phyloP scores from a whole-genome alignment of 2,888 invertebrate species.

The Drosophila heteroneura region DNA sequence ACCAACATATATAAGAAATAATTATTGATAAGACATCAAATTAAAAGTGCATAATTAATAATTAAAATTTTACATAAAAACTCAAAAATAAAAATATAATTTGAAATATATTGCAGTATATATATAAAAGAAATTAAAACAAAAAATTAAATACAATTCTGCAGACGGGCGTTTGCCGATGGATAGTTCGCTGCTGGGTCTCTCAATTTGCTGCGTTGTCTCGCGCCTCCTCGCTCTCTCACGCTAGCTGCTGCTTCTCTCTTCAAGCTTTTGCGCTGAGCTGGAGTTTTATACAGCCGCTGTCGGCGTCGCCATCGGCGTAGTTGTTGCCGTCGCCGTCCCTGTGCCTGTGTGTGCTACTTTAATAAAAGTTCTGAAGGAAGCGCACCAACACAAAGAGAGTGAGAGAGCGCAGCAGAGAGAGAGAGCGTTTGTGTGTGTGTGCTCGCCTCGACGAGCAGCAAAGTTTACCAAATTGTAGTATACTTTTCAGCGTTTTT shows the following conservation, averaged over 20 bases:
- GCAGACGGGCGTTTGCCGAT: neutral
- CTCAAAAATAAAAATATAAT: neutral
- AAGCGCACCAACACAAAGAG: conserved; percentile 19
- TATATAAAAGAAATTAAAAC: neutral
- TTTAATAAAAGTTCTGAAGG: conserved; percentile 51
- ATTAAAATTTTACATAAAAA: neutral
- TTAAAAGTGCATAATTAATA: neutral
- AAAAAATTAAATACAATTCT: neutral
- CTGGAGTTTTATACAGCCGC: neutral
- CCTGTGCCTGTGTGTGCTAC: neutral
- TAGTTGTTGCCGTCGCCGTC: neutral
- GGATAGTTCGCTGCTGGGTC: neutral
- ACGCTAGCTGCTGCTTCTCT: neutral
- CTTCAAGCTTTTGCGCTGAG: neutral
- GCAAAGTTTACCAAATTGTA: conserved; percentile 40
- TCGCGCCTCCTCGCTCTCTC: neutral
- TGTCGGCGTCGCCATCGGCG: neutral
- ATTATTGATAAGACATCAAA: neutral
- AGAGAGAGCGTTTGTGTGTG: neutral
- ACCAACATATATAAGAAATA: neutral
- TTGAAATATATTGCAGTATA: neutral
- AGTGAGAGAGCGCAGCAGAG: conserved; percentile 27
- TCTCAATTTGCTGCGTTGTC: neutral
- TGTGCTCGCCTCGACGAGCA: conserved; percentile 23
- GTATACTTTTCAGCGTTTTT: conserved; percentile 64